Evolutionary conservation across 1,140 invertebrate genomes (phyloP).

Genomic region (Magallana gigas): DNA sequence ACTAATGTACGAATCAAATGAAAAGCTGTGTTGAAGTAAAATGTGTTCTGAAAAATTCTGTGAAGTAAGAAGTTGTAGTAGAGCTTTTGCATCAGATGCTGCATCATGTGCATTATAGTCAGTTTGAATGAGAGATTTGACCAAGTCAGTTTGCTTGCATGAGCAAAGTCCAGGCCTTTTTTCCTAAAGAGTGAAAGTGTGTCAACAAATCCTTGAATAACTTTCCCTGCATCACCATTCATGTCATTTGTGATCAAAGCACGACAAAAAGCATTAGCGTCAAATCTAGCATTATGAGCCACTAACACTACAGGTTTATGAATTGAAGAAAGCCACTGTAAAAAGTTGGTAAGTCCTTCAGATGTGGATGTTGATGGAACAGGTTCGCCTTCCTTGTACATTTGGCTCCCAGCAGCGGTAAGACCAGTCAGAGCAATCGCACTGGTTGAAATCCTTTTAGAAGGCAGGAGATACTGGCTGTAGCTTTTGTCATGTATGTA

Average conservation of each 20-base stretch:
- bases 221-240: background rate
- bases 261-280: too few species aligned
- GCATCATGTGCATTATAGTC: background rate
- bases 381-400: background rate
- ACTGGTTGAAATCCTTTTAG: background rate
- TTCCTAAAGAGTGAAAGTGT: background rate
- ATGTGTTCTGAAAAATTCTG: background rate
- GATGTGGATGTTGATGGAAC: background rate
- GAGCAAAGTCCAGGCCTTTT: background rate
- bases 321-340: background rate
- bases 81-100: slow-evolving; percentile 2
- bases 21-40: background rate
- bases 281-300: background rate
- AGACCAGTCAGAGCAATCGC: background rate
- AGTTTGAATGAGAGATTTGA: background rate
- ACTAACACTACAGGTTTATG: background rate
- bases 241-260: too few species aligned
- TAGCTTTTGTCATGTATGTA: background rate
- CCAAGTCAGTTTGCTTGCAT: background rate
- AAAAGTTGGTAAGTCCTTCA: background rate
- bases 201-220: slow-evolving; percentile 4
- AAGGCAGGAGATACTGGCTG: background rate
- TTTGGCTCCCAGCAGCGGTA: background rate
- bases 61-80: background rate
- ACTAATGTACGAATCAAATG: background rate